Evolutionary conservation across 2,888 invertebrate genomes (phyloP).

Genomic region (Gortyna flavago): DNA sequence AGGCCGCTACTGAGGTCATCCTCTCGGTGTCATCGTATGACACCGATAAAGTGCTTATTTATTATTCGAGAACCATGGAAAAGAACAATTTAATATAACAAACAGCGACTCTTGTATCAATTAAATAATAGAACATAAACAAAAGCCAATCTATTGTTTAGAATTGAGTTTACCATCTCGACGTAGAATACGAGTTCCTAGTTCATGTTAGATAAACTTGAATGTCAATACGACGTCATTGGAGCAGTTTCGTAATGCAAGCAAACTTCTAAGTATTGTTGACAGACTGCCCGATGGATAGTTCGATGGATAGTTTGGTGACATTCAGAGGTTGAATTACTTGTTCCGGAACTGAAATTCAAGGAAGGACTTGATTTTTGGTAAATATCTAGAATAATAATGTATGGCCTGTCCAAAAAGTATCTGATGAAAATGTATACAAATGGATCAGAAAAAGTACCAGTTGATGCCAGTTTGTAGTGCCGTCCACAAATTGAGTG

Average conservation of each 20-base stretch:
- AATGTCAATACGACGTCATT: background rate
- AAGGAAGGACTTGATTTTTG: background rate
- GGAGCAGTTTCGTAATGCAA: background rate
- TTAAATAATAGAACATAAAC: background rate
- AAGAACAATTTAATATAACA: background rate
- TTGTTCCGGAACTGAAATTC: background rate
- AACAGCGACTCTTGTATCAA: background rate
- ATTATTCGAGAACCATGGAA: background rate
- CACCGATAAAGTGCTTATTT: background rate
- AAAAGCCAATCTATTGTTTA: background rate
- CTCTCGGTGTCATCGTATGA: background rate
- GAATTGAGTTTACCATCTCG: background rate
- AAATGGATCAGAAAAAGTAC: background rate
- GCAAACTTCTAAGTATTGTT: slow-evolving; percentile 3
- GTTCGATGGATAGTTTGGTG: background rate
- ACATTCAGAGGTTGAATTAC: background rate
- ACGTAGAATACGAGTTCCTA: background rate
- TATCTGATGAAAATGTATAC: background rate
- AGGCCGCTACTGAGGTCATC: background rate
- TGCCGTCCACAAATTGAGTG: background rate
- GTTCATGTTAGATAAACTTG: background rate
- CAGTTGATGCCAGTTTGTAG: background rate
- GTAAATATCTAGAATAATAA: background rate
- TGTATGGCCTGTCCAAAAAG: background rate
- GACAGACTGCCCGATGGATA: background rate